Base-by-base conservation (phyloP, 1,140 invertebrate genomes). In the Drosophila bifasciata region DNA sequence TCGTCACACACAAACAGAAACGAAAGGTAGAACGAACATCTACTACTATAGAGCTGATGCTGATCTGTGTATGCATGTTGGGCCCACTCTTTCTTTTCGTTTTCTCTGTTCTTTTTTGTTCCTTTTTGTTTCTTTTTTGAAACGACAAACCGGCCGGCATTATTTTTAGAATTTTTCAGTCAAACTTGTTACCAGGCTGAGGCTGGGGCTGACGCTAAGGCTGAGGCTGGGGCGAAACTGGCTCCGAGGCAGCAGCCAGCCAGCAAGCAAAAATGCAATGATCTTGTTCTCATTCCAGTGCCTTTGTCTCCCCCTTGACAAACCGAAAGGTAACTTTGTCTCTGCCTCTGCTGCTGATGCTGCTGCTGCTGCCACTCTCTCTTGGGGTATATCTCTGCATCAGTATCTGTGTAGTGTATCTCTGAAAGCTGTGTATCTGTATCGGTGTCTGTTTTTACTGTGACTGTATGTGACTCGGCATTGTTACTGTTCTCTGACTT, bases 151-250 rank as follows among this genome's bases (percentile, higher is more conserved):
- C 83, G 74, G 78, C 83, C 78, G 83, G 83, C 66, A 72, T 88
- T 88, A 88, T 88, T 88, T 88, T 88, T 88, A 88, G 83, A 88
- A 86, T 83, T 78, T 83, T 81, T 88, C 74, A 86, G 77, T 67
- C 58, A 88, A 88, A 81, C 83, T 81, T 88, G 83, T 88, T 88
- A 83, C 83, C 76, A 79, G 66, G 76, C 72, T 79, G 72, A 7
- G 21, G 52, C 49, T 25, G 28, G 0, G 4, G 15, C 17, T 17
- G 28, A n/a, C n/a, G n/a, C n/a, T n/a, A n/a, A 36, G 15, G 28
- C 16, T 19, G 15, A 63, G 48, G 68, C 69, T 71, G 50, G 68
- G 75, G 83, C 63, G 63, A 78, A 85, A 86, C 81, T 64, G 71
- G 83, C 83, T 76, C 67, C 53, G 48, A 66, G 76, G 58, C 76